These are phyloP conservation scores for Platygyra sinensis DNA, from an alignment of 64 coral and sea anemone species.

Conservation along the genomic window DNA sequence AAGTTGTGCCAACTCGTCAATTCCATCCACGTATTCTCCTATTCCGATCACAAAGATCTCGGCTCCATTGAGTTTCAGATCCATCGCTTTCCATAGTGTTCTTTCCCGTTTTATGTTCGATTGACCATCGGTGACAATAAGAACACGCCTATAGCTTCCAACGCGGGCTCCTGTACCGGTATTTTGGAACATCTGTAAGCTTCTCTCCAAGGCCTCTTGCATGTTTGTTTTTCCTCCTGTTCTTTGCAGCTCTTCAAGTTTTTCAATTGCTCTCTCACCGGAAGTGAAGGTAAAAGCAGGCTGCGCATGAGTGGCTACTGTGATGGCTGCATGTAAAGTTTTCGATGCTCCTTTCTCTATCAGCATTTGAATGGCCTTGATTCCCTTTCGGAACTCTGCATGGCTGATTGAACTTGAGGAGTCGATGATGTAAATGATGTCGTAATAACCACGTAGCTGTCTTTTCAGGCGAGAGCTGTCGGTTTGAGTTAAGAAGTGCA, in stretches of 20 bases:
- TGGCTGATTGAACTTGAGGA: constrained; percentile 17
- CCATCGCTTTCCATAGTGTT: constrained; percentile 50
- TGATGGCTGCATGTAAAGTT: neutral
- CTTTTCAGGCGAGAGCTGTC: constrained; percentile 17
- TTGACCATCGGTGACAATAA: constrained; percentile 59
- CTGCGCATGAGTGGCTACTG: constrained; percentile 11
- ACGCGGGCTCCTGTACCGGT: constrained; percentile 9
- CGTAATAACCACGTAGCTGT: constrained; percentile 7
- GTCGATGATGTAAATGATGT: constrained; percentile 22
- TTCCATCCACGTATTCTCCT: constrained; percentile 52
- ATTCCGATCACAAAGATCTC: constrained; percentile 59
- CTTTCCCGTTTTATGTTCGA: constrained; percentile 52
- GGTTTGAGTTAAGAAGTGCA: neutral
- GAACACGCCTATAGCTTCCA: constrained; percentile 46
- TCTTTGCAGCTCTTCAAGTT: constrained; percentile 1
- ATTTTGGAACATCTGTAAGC: constrained; percentile 29
- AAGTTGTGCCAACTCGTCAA: constrained; percentile 42
- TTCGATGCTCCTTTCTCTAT: neutral
- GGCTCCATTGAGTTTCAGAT: constrained; percentile 34
- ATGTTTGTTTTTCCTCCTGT: constrained; percentile 18
- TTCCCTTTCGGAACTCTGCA: constrained; percentile 13
- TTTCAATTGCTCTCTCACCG: neutral
- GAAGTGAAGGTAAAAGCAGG: neutral
- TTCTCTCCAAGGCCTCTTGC: constrained; percentile 25
- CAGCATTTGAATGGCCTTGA: constrained; percentile 33